Percentiles rank a stretch among this genome's conserved stretches.
phyloP scores from a whole-genome alignment of 2,797 vertebrate species.

The Smutsia gigantea region DNA sequence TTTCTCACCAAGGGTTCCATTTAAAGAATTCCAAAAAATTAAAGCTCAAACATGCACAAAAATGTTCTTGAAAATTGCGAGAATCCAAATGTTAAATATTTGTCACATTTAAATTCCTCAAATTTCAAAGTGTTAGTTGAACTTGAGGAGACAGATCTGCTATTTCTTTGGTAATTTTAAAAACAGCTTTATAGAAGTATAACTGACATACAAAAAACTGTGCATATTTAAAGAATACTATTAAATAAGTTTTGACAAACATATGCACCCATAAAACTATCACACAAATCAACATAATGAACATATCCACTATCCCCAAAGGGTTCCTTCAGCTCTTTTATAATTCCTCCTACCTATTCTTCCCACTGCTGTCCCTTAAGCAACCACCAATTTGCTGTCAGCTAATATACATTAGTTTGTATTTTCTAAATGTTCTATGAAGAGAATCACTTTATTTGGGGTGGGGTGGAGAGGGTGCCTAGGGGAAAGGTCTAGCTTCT shows the following conservation, averaged over 20 bases:
- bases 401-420: background rate
- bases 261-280: background rate
- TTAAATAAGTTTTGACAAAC: constrained; percentile 14
- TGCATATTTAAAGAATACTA: background rate
- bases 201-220: background rate
- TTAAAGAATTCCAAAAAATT: constrained; percentile 1
- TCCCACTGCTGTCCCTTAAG: background rate
- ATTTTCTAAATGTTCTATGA: constrained; percentile 37
- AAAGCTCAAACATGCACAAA: constrained; percentile 4
- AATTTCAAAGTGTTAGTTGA: constrained; percentile 17
- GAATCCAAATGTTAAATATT: background rate
- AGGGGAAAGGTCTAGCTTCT: background rate
- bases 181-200: background rate
- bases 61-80: background rate
- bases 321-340: background rate
- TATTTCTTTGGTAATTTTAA: background rate
- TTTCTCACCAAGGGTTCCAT: background rate
- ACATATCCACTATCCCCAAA: background rate
- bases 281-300: background rate
- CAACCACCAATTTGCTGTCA: background rate
- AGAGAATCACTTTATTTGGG: background rate
- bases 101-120: constrained; percentile 22
- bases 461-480: background rate
- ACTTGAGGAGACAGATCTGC: background rate
- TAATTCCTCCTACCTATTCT: background rate